Evolutionary conservation across 2,888 invertebrate genomes (phyloP).

Genomic region (Scaptomyza parva): DNA sequence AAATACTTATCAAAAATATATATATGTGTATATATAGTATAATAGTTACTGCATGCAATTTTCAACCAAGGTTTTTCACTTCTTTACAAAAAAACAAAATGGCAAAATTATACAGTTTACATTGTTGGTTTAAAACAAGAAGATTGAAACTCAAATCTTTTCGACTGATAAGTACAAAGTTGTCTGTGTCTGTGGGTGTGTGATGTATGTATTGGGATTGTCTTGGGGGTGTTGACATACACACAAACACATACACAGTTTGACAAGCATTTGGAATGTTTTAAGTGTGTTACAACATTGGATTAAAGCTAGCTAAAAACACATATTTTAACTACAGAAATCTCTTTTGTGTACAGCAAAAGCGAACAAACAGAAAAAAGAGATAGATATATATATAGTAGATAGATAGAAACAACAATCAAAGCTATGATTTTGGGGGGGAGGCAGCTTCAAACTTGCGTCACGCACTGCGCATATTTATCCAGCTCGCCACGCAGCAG

Average conservation of each 20-base stretch:
- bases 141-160: neutral
- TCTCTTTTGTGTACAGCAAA: slow-evolving; percentile 38
- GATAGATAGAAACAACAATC: slow-evolving; percentile 49
- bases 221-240: slow-evolving; percentile 40
- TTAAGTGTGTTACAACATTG: slow-evolving; percentile 36
- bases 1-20: slow-evolving; percentile 76
- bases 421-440: slow-evolving; percentile 35
- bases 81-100: slow-evolving; percentile 54
- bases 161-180: slow-evolving; percentile 55
- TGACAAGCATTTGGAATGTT: slow-evolving; percentile 68
- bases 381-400: neutral
- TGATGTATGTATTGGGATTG: slow-evolving; percentile 56
- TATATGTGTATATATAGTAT: slow-evolving; percentile 35
- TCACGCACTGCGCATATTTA: slow-evolving; percentile 89
- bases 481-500: slow-evolving; percentile 89
- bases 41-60: slow-evolving; percentile 66
- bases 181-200: slow-evolving; percentile 5
- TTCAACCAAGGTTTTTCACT: slow-evolving; percentile 38
- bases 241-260: slow-evolving; percentile 42
- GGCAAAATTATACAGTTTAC: slow-evolving; percentile 53
- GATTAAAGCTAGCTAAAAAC: slow-evolving; percentile 76
- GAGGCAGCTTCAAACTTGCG: slow-evolving; percentile 87
- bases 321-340: slow-evolving; percentile 64
- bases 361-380: slow-evolving; percentile 44
- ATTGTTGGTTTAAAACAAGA: neutral